phyloP scores from a whole-genome alignment of 2,797 vertebrate species.

The Ispidina picta region DNA sequence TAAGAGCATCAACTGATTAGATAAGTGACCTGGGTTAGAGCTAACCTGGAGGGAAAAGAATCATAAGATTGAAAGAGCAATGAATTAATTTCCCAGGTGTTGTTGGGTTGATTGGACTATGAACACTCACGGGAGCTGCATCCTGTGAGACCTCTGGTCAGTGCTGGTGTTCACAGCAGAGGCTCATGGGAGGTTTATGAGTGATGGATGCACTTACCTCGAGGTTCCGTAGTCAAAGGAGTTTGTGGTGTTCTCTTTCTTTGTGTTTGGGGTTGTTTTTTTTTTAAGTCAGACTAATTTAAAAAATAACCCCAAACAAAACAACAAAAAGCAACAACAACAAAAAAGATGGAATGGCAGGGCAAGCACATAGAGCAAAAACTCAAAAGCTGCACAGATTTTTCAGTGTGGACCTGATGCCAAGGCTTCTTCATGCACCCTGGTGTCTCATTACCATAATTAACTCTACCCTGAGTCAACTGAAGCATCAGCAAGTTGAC shows the following conservation, averaged over 20 bases:
- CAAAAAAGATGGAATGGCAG: background rate
- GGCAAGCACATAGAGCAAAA: background rate
- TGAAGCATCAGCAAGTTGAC: too few relatives aligned
- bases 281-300: background rate
- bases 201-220: background rate
- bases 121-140: background rate
- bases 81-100: background rate
- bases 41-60: background rate
- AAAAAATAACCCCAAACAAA: background rate
- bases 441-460: background rate
- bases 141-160: background rate
- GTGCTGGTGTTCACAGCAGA: accelerated
- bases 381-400: background rate
- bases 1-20: background rate
- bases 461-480: too few relatives aligned
- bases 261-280: background rate
- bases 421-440: background rate
- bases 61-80: background rate
- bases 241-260: background rate
- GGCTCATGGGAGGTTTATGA: accelerated
- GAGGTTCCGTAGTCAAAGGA: background rate
- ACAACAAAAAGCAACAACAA: too few relatives aligned
- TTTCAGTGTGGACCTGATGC: background rate
- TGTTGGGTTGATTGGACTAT: background rate
- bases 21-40: background rate